Conservation (phyloP, 2,888 invertebrate species). For the Pardosa pseudoannulata region DNA sequence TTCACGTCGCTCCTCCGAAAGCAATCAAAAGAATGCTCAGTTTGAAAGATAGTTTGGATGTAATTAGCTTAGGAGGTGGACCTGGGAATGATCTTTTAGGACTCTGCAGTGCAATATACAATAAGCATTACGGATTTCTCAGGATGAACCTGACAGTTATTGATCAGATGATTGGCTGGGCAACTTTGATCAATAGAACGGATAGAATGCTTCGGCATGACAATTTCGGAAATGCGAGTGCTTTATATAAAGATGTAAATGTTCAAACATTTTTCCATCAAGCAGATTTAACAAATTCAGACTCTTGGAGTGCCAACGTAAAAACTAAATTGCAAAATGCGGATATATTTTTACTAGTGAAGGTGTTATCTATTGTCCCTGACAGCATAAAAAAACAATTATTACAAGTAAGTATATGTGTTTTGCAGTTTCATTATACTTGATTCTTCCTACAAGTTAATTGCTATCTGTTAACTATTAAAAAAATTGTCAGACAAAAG, state of each 20-base stretch:
- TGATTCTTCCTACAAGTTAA: too few species aligned
- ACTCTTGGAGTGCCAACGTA: constrained; percentile 3
- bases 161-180: constrained; percentile 41
- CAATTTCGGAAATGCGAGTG: constrained; percentile 26
- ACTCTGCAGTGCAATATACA: constrained; percentile 41
- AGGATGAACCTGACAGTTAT: constrained; percentile 30
- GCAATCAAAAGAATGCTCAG: constrained; percentile 26
- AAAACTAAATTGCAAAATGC: constrained; percentile 8
- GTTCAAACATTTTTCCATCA: background rate
- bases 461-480: too few species aligned
- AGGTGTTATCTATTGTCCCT: constrained; percentile 43
- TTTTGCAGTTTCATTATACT: too few species aligned
- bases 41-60: constrained; percentile 14
- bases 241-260: constrained; percentile 19
- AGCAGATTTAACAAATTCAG: constrained; percentile 17
- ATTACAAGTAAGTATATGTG: constrained; percentile 29
- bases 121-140: constrained; percentile 25
- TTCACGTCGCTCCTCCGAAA: constrained; percentile 32
- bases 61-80: constrained; percentile 42
- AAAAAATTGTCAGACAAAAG: too few species aligned
- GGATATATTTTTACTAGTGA: constrained; percentile 27
- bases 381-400: constrained; percentile 4
- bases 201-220: background rate
- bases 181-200: background rate
- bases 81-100: constrained; percentile 46